These are phyloP conservation scores for Stictocephala bisonia DNA, from an alignment of 2,888 invertebrate genomes.

Conservation along the genomic window DNA sequence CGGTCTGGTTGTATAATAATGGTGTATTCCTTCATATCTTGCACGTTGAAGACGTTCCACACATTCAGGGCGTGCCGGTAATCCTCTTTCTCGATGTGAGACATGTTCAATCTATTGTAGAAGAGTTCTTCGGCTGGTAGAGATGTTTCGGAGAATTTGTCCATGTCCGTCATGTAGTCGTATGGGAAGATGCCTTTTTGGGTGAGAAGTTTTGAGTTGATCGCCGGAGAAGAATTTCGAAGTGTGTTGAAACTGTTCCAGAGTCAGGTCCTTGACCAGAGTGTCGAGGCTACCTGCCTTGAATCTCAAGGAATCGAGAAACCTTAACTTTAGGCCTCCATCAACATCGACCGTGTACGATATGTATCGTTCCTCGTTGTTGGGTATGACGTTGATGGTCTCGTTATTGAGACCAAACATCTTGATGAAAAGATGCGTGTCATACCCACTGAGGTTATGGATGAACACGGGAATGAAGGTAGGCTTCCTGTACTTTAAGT, in stretches of 20 bases:
- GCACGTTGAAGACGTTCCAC: slow-evolving; percentile 60
- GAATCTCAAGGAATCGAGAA: neutral
- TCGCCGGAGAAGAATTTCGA: too few species aligned
- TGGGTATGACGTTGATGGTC: neutral
- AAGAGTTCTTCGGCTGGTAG: slow-evolving; percentile 57
- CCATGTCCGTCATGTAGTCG: slow-evolving; percentile 51
- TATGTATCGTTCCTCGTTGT: neutral
- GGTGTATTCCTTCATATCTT: slow-evolving; percentile 61
- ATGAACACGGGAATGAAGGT: neutral
- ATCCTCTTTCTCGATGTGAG: slow-evolving; percentile 55
- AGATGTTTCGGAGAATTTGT: slow-evolving; percentile 35
- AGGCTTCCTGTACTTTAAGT: neutral
- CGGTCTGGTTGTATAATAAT: slow-evolving; percentile 37
- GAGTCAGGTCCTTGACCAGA: too few species aligned
- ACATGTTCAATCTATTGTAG: slow-evolving; percentile 55
- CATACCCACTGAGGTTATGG: neutral
- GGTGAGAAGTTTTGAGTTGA: too few species aligned
- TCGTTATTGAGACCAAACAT: neutral
- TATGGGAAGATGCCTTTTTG: slow-evolving; percentile 52
- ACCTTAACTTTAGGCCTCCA: neutral
- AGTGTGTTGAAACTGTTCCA: too few species aligned
- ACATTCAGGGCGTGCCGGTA: slow-evolving; percentile 62
- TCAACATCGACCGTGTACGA: neutral
- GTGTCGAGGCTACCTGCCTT: too few species aligned
- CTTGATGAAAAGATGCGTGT: neutral